Base-by-base conservation (phyloP, 2,888 invertebrate genomes). In the Conus canariensis region DNA sequence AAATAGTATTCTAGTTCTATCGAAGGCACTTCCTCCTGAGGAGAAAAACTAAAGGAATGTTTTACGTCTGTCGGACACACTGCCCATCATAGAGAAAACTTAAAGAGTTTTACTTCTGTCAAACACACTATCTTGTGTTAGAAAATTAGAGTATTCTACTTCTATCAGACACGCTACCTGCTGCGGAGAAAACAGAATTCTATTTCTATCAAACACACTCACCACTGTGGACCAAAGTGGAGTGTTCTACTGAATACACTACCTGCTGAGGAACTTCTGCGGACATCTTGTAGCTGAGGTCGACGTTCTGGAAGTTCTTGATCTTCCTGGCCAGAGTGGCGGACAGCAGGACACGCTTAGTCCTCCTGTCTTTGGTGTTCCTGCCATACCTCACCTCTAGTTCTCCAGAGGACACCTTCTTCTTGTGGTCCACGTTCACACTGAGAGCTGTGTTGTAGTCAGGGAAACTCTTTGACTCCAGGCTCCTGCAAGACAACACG, bases 381-480 rank as follows among this genome's bases (percentile, higher is more conserved):
- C 91, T 90, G n/a, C 94, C 94, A 87, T 93, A 94, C 59, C 92
- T 91, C 8, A 93, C 67, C 19, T 87, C 87, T 14, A 91, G 30
- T 12, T 90, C 90, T 25, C 89, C 87, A 12, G 93, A 92, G 22
- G 90, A 87, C 80, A 89, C 90, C 30, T 88, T 89, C 64, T 90
- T 93, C 74, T 92, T 92, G 82, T 90, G 87, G 25, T 90, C 87
- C 88, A 92, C 89, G 80, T 92, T 92, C 14, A 93, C 86, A 19
- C 90, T 89, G 58, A 92, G 82, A 25, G 77, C 83, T 10, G 92
- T 85, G 89, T 93, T 92, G 85, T 93, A 89, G 67, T 94, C 92
- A 60, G 93, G 92, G 88, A 91, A 92, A 67, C 90, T 90, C 67
- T 92, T 91, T 45, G 92, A 91, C 67, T 93, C 92, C 56, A 94